Base-by-base conservation (phyloP, 23 tunicate species). In the Oikopleura vanhoeffeni region DNA sequence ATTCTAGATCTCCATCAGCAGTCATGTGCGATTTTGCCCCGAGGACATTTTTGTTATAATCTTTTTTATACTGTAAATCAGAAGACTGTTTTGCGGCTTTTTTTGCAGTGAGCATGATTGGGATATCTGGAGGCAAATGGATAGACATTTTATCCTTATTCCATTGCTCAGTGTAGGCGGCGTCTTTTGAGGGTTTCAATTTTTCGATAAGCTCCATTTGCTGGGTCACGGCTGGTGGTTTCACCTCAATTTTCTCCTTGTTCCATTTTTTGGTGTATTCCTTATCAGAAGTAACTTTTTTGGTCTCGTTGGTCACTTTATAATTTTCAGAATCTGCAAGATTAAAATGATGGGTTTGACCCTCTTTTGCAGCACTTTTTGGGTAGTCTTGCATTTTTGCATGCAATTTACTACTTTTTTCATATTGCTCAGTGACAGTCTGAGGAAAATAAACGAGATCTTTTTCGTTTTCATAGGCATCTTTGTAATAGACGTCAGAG, bases 1-100 rank as follows among this genome's bases (percentile, higher is more conserved):
- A 71, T 32, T 71, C 79, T 18, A 71, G 79, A 71, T 71, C 79
- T 2, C 79, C 79, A 18, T 71, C 79, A 71, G 79, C 79, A 24
- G 2, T 30, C 27, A 30, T 30, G 35, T 18, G 35, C 4, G 79
- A 71, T 30, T 71, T 71, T 2, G 79, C 79, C 3, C 97, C 97
- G 27, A 89, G 83, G n/a, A 89, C 83, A 76, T 91, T 84, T 41
- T 84, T 75, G 40, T 84, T 89, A 85, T 92, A 92, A 39, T 89
- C 90, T 36, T 76, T 84, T 85, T 87, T 92, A 87, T 92, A 92
- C 4, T 71, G 34, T 3, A 71, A 13, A 38, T 71, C 79, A 28
- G 79, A 71, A 28, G 79, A 28, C 38, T 71, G 79, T 30, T 71
- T 71, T 33, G 79, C 79, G 4, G 79, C 27, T 32, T 71, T 71